Base-by-base conservation (phyloP, 64 coral and sea anemone species). In the Montipora cactus region DNA sequence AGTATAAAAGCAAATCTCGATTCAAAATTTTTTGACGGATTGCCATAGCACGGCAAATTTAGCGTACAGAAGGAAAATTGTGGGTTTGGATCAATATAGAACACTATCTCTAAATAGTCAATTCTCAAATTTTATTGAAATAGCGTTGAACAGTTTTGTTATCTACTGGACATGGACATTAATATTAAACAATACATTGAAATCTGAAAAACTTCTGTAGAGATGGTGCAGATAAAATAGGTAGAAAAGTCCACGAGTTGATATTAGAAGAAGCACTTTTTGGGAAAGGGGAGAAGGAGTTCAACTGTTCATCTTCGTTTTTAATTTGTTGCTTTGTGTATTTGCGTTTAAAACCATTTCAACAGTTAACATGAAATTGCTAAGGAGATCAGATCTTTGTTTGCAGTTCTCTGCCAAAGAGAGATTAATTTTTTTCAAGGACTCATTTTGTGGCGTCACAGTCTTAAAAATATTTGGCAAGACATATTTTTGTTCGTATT, bases 1-100 rank as follows among this genome's bases (percentile, higher is more conserved):
- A 86, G 82, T 51, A 20, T 4, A 22, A 84, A 50, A 71, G 46
- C 18, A 86, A 72, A 86, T 71, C 44, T 72, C 6, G 11, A 57
- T 18, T 5, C 9, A 15, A n/a, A 49, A 47, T 16, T 45, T 57
- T 6, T 8, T 4, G 0, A 49, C 19, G 16, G 5, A 86, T 67
- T 44, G 25, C 37, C 18, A 84, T 67, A 37, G 37, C 37, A 37
- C 2, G 81, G 82, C 45, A 14, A 72, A 86, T 50, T 49, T 86
- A 66, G 45, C 64, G 49, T 66, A 71, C 44, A 62, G 61, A 67
- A 67, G 16, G 37, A 61, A 84, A 84, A 67, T 61, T 5, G 2
- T 84, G 58, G 66, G 45, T 67, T 66, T 16, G 28, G 10, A 84
- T 67, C 15, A 78, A 50, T 49, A 5, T n/a, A 51, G 49, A 78